Conservation (phyloP, 2,797 vertebrate genomes). For the Myotis planiceps region DNA sequence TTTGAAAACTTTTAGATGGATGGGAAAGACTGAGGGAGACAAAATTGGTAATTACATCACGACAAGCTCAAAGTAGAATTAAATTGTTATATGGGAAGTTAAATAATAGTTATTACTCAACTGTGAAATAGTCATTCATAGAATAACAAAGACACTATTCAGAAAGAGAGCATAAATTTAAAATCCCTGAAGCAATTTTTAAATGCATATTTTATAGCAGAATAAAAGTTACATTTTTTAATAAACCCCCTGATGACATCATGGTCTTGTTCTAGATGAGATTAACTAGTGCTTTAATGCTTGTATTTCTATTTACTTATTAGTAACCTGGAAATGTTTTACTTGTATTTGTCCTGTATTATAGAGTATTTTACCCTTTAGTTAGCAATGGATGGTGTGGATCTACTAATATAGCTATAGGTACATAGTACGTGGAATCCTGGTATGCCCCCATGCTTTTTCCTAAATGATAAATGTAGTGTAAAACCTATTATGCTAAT, state of each 20-base stretch:
- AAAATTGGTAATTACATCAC: conserved; percentile 70
- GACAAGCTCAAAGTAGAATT: conserved; percentile 64
- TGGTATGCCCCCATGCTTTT: neutral
- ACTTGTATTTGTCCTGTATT: neutral
- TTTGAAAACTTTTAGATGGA: conserved; percentile 6
- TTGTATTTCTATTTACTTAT: conserved; percentile 32
- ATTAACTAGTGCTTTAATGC: neutral
- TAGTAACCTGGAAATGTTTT: neutral
- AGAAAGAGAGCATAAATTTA: conserved; percentile 61
- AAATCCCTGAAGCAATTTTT: conserved; percentile 65
- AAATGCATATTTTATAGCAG: conserved; percentile 34
- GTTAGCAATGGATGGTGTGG: no score
- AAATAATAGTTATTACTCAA: conserved; percentile 78
- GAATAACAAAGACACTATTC: conserved; percentile 70
- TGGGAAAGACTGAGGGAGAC: conserved; percentile 50
- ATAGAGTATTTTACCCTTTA: neutral
- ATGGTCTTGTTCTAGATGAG: neutral
- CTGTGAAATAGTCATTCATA: conserved; percentile 67
- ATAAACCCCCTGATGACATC: conserved; percentile 3
- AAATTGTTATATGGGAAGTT: conserved; percentile 63
- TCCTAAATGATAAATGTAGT: neutral
- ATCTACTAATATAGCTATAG: neutral
- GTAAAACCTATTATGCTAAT: neutral
- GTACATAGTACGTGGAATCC: neutral
- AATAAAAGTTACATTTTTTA: conserved; percentile 49